A percentile compares a stretch with the other conserved stretches of the same genome.
phyloP scores from a whole-genome alignment of 2,113 vertebrate genomes.

The Pygoscelis adeliae region DNA sequence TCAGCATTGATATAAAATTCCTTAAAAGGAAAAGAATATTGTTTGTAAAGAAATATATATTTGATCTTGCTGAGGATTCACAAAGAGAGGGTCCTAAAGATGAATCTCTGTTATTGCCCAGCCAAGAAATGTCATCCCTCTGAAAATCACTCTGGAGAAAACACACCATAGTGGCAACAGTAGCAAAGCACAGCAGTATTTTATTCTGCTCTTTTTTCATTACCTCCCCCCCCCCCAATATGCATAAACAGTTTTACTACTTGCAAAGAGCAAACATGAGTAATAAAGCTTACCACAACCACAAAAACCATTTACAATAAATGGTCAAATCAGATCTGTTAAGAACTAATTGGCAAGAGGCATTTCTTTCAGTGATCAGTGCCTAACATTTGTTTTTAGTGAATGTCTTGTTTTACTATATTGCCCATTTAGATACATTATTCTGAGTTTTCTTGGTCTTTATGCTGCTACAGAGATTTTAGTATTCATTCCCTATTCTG shows the following conservation, averaged over 20 bases:
- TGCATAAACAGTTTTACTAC: not conserved
- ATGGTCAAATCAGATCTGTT: not conserved
- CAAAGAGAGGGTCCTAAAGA: not conserved
- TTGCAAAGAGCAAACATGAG: not conserved
- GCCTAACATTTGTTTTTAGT: not conserved
- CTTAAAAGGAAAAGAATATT: not conserved
- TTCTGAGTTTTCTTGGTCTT: not conserved
- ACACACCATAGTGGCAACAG: not conserved
- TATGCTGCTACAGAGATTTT: not conserved
- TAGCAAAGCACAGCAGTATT: not conserved
- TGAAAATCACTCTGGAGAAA: not conserved
- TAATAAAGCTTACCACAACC: not conserved
- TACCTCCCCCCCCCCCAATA: fast-evolving
- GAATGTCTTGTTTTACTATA: not conserved
- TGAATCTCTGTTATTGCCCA: not conserved
- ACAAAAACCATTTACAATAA: not conserved
- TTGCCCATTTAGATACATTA: not conserved
- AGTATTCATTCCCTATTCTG: not conserved
- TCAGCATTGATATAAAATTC: not conserved
- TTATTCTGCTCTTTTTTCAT: not conserved
- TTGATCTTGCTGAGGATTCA: not conserved
- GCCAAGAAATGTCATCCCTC: not conserved
- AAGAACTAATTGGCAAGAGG: not conserved
- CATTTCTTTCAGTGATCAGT: not conserved
- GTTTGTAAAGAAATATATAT: not conserved